Percentiles rank a stretch among this genome's conserved stretches.
Evolutionary conservation across 64 coral and sea anemone genomes (phyloP).

Genomic region (Montipora sp.): DNA sequence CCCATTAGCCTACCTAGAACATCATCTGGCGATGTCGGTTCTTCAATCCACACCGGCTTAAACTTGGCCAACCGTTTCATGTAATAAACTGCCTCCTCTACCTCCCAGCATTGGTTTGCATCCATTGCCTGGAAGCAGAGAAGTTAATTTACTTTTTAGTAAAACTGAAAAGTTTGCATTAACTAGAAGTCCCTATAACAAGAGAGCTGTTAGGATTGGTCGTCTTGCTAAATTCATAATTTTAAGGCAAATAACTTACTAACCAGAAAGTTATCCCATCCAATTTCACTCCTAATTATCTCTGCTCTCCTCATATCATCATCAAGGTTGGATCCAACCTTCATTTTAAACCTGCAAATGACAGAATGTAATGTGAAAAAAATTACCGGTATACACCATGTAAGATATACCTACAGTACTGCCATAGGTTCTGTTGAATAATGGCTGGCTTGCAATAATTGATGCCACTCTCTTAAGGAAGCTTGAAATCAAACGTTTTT

Average conservation of each 20-base stretch:
- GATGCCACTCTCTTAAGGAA: not conserved
- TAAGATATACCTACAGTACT: too few species aligned
- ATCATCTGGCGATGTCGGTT: slow-evolving; percentile 99
- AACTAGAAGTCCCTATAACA: too few species aligned
- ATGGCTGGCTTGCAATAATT: not conserved
- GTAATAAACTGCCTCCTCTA: slow-evolving; percentile 73
- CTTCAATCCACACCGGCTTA: slow-evolving; percentile 97
- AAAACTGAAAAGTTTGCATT: too few species aligned
- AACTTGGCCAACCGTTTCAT: slow-evolving; percentile 91
- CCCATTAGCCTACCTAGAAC: slow-evolving; percentile 65
- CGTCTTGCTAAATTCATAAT: too few species aligned
- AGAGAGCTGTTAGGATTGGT: too few species aligned
- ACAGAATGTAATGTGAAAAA: not conserved
- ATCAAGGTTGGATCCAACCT: slow-evolving; percentile 83
- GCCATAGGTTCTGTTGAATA: not conserved
- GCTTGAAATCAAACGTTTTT: too few species aligned
- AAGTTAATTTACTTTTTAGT: too few species aligned
- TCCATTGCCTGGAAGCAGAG: slow-evolving; percentile 79
- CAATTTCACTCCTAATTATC: slow-evolving; percentile 89
- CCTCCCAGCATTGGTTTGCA: slow-evolving; percentile 95
- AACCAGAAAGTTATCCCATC: slow-evolving; percentile 90
- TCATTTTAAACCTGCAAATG: slow-evolving; percentile 93
- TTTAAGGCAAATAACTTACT: not conserved
- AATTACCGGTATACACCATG: too few species aligned
- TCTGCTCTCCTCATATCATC: slow-evolving; percentile 85